phyloP scores from a whole-genome alignment of 2,888 invertebrate genomes.

The Diplazon laetatorius region DNA sequence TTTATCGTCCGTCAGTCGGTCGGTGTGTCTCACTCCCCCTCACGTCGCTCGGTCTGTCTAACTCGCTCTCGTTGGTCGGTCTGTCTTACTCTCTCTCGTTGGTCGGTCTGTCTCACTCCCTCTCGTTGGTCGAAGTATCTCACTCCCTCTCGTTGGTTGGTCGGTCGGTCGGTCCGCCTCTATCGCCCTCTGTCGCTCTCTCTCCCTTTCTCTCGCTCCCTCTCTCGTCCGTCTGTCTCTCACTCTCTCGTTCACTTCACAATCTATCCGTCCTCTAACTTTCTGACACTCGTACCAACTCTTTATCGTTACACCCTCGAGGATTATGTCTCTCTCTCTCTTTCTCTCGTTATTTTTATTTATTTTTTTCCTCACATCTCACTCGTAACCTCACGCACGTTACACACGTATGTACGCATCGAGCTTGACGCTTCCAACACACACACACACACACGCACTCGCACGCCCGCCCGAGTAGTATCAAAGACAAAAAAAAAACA shows the following conservation, averaged over 20 bases:
- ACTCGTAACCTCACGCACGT: slow-evolving; percentile 46
- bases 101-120: no score
- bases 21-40: no score
- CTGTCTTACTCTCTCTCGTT: no score
- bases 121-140: no score
- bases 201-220: slow-evolving; percentile 39
- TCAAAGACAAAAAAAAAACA: slow-evolving; percentile 30
- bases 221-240: slow-evolving; percentile 29
- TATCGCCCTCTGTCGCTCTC: slow-evolving; percentile 38
- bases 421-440: slow-evolving; percentile 63
- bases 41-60: no score
- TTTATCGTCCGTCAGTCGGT: no score
- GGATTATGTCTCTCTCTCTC: slow-evolving; percentile 45
- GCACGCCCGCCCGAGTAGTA: no score
- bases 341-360: slow-evolving; percentile 14
- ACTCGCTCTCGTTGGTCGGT: no score
- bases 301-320: slow-evolving; percentile 44
- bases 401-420: slow-evolving; percentile 64
- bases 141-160: no score
- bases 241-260: slow-evolving; percentile 37
- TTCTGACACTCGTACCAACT: slow-evolving; percentile 30
- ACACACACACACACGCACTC: slow-evolving; percentile 29
- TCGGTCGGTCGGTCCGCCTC: no score
- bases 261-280: slow-evolving; percentile 1
- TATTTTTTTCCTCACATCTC: no score